Base-by-base conservation (phyloP, 1,140 invertebrate species). In the Potamilus streckersoni region DNA sequence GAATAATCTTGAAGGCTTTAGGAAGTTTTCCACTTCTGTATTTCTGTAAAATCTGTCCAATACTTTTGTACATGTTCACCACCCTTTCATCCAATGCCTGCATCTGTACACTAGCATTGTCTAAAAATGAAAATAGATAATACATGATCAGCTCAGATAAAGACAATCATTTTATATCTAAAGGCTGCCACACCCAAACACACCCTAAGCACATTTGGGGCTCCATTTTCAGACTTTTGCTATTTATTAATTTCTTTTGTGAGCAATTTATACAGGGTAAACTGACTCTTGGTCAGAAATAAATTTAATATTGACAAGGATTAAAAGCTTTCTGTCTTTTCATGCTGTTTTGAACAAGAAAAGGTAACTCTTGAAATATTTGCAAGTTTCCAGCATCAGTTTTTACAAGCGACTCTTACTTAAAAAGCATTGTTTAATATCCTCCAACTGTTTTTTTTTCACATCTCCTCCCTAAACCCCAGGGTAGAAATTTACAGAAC, bases 1-100 rank as follows among this genome's bases (percentile, higher is more conserved):
- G 98, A 76, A 99, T 94, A 79, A 98, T 94, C 92, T 99, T 99
- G 88, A 99, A 99, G 15, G 97, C 97, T 89, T 99, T 99, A 0
- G 98, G 98, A 58, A 99, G 90, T 91, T 98, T 98, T 19, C 98
- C 98, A 90, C 95, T 97, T 70, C 98, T 92, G 89, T 99, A 99
- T 82, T 94, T 95, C 58, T 93, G 91, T 67, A 99, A 90, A 19
- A 99, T 94, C 86, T 96, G 93, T 80, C 94, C 91, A 2, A 99
- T 95, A 72, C 96, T 95, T 91, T 96, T 94, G 88, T 97, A 99
- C 80, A 88, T 85, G n/a, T 77, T 78, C 12, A 88, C 84, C 17
- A 89, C 75, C 71, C 86, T 75, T 13, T 88, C 85, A 68, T 87
- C 86, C 16, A 89, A 67, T 62, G 86, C 66, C 69, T 85, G 75